Percentiles rank a stretch among this genome's conserved stretches.
These are phyloP conservation scores for Agonopterix arenella DNA, from an alignment of 2,888 invertebrate species.

Conservation along the genomic window DNA sequence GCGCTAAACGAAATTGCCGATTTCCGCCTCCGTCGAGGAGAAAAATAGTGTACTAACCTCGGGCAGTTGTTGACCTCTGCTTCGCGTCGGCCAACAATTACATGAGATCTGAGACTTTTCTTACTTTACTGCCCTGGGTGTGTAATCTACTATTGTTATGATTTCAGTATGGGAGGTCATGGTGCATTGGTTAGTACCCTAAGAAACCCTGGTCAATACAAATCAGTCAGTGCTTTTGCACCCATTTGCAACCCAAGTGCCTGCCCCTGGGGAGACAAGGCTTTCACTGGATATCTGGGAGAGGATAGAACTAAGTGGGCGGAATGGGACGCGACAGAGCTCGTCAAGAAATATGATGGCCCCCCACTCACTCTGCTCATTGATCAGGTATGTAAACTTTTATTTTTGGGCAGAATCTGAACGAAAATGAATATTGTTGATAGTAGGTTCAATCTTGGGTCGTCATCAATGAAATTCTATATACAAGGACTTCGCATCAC, in stretches of 20 bases:
- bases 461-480: too few species aligned
- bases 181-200: conserved; percentile 94
- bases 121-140: too few species aligned
- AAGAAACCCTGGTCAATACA: conserved; percentile 92
- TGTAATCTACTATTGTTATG: not conserved
- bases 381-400: conserved; percentile 84
- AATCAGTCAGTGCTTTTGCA: conserved; percentile 94
- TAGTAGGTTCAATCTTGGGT: too few species aligned
- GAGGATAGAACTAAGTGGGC: conserved; percentile 82
- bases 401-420: not conserved
- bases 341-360: conserved; percentile 89
- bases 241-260: conserved; percentile 93
- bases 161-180: conserved; percentile 97
- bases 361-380: conserved; percentile 89
- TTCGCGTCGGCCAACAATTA: too few species aligned
- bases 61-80: too few species aligned
- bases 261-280: conserved; percentile 93
- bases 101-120: too few species aligned
- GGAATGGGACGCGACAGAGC: conserved; percentile 92
- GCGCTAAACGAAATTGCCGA: too few species aligned
- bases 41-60: too few species aligned
- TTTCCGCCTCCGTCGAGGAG: too few species aligned
- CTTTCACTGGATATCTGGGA: conserved; percentile 88
- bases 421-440: too few species aligned
- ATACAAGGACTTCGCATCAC: too few species aligned